Evolutionary conservation across 2,797 vertebrate genomes (phyloP).

Genomic region (Yasuhikotakia modesta): DNA sequence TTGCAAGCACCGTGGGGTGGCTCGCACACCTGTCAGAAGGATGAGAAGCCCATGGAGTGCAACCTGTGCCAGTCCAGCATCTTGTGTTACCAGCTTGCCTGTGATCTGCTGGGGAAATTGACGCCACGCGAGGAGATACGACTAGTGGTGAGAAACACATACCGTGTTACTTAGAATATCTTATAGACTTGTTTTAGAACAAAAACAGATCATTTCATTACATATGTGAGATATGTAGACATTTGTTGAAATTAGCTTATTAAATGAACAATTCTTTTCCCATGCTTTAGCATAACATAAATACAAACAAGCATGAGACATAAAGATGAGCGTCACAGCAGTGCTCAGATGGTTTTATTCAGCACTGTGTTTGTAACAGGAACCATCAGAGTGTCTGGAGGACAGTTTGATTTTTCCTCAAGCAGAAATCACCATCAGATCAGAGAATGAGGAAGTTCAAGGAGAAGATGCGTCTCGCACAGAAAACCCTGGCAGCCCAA

Average conservation of each 20-base stretch:
- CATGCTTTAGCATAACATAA: neutral
- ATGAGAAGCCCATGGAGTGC: conserved; percentile 93
- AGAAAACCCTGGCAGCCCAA: conserved; percentile 83
- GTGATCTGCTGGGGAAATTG: conserved; percentile 92
- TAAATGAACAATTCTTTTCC: no score
- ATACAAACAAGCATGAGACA: neutral
- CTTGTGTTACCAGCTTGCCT: conserved; percentile 97
- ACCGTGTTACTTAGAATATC: neutral
- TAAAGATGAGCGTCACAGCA: neutral
- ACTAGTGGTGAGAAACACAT: conserved; percentile 86
- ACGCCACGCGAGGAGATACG: conserved; percentile 94
- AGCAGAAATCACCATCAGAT: conserved; percentile 82
- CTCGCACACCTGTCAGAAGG: conserved; percentile 96
- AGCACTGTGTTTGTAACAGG: conserved; percentile 73
- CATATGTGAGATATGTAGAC: no score
- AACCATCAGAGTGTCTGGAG: conserved; percentile 93
- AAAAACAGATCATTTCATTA: no score
- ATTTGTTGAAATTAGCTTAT: no score
- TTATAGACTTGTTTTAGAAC: no score
- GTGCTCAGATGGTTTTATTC: neutral
- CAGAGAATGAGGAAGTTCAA: conserved; percentile 83
- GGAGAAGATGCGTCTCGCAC: conserved; percentile 73
- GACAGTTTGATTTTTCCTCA: conserved; percentile 89
- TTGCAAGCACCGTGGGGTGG: conserved; percentile 99
- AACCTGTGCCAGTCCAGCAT: conserved; percentile 97